phyloP scores from a whole-genome alignment of 2,113 vertebrate species.

The Sander lucioperca region DNA sequence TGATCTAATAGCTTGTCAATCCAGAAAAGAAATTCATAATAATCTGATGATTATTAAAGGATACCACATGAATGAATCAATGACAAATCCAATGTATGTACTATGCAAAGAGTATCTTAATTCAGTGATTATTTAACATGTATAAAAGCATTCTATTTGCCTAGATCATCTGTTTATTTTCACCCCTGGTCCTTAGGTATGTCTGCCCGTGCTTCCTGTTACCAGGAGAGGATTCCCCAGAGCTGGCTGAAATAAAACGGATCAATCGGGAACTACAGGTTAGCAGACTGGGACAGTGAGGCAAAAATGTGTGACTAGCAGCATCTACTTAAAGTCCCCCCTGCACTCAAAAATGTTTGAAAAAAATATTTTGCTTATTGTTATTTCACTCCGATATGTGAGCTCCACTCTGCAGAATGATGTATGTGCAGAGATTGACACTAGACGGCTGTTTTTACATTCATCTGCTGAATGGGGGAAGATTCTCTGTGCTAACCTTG shows the following conservation, averaged over 20 bases:
- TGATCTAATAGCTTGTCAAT: constrained; percentile 1
- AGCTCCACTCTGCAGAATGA: background rate
- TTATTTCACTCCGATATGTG: background rate
- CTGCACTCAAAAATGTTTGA: background rate
- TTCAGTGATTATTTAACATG: background rate
- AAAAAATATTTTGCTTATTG: background rate
- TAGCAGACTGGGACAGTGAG: constrained; percentile 25
- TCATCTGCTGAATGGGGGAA: background rate
- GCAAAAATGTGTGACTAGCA: background rate
- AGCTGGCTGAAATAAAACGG: constrained; percentile 86
- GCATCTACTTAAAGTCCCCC: background rate
- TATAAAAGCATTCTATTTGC: background rate
- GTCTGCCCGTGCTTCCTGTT: constrained; percentile 87
- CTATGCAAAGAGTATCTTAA: background rate
- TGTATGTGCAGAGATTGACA: background rate
- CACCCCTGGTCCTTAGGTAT: constrained; percentile 75
- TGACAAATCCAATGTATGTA: background rate
- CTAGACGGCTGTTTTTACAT: background rate
- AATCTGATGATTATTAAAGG: background rate
- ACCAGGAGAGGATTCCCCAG: constrained; percentile 81
- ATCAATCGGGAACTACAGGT: constrained; percentile 93
- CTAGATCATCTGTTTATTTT: background rate
- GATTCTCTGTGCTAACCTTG: background rate
- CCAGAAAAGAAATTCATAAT: background rate
- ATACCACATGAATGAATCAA: background rate